phyloP scores from a whole-genome alignment of 1,140 invertebrate genomes.

The Panagrolaimus sp. region DNA sequence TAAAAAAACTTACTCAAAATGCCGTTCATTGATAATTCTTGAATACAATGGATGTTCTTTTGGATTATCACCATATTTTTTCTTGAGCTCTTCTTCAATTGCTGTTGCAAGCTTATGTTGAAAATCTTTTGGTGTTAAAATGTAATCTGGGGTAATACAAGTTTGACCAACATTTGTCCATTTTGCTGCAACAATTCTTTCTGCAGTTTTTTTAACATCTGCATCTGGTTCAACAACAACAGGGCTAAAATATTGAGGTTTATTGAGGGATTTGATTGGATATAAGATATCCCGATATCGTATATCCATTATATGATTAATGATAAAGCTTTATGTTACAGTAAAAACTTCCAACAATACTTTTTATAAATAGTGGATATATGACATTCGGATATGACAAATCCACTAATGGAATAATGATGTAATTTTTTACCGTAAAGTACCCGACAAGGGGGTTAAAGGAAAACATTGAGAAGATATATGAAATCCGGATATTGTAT shows the following conservation, averaged over 20 bases:
- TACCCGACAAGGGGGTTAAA: no score
- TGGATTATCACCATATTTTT: slow-evolving; percentile 78
- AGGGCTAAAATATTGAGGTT: neutral
- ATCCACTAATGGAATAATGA: no score
- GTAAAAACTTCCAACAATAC: no score
- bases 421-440: no score
- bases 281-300: no score
- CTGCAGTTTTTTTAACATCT: slow-evolving; percentile 59
- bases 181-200: slow-evolving; percentile 90
- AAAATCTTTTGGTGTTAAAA: slow-evolving; percentile 65
- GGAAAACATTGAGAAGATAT: no score
- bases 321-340: no score
- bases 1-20: slow-evolving; percentile 68
- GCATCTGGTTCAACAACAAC: slow-evolving; percentile 11
- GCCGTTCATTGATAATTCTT: slow-evolving; percentile 76
- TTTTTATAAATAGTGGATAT: no score
- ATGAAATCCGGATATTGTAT: no score
- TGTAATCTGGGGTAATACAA: slow-evolving; percentile 93
- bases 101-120: slow-evolving; percentile 63
- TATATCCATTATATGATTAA: no score
- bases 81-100: slow-evolving; percentile 65
- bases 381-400: no score
- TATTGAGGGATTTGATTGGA: no score
- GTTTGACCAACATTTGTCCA: slow-evolving; percentile 88
- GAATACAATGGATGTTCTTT: slow-evolving; percentile 75